These are phyloP conservation scores for Drosophila biarmipes DNA, from an alignment of 1,140 invertebrate species.

Conservation along the genomic window DNA sequence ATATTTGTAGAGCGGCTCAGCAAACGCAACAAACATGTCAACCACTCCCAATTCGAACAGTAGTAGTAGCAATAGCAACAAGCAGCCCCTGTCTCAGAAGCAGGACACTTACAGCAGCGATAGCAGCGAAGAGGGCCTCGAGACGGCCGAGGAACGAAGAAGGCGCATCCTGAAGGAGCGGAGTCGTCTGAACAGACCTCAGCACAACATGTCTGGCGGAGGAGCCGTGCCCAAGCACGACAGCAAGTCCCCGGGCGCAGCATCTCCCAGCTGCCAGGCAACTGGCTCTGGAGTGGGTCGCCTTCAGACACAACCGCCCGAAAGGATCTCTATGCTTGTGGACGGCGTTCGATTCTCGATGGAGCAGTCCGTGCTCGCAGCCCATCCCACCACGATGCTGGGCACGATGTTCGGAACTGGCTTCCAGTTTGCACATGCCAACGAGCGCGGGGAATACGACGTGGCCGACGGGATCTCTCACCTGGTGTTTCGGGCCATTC, in stretches of 20 bases:
- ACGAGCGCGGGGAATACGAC: slow-evolving; percentile 98
- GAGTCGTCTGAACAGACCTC: slow-evolving; percentile 58
- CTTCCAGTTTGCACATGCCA: slow-evolving; percentile 96
- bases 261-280: slow-evolving; percentile 34
- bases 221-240: slow-evolving; percentile 71
- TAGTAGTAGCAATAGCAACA: slow-evolving; percentile 72
- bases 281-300: slow-evolving; percentile 31
- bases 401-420: slow-evolving; percentile 99
- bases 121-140: slow-evolving; percentile 89
- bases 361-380: slow-evolving; percentile 95
- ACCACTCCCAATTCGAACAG: slow-evolving; percentile 76
- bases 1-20: slow-evolving; percentile 2
- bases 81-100: slow-evolving; percentile 55
- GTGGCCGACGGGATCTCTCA: slow-evolving; percentile 99
- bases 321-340: slow-evolving; percentile 93
- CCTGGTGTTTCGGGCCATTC: slow-evolving; percentile 96
- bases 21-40: slow-evolving; percentile 70
- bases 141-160: slow-evolving; percentile 86
- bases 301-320: slow-evolving; percentile 41
- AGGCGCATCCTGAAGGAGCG: slow-evolving; percentile 88
- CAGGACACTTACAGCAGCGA: slow-evolving; percentile 86
- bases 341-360: slow-evolving; percentile 97
- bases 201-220: slow-evolving; percentile 49
- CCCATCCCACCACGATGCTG: slow-evolving; percentile 96
- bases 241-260: slow-evolving; percentile 25